A percentile compares a stretch with the other conserved stretches of the same genome.
These are phyloP conservation scores for Pangasius mekongensis DNA, from an alignment of 2,797 vertebrate genomes.

Conservation along the genomic window DNA sequence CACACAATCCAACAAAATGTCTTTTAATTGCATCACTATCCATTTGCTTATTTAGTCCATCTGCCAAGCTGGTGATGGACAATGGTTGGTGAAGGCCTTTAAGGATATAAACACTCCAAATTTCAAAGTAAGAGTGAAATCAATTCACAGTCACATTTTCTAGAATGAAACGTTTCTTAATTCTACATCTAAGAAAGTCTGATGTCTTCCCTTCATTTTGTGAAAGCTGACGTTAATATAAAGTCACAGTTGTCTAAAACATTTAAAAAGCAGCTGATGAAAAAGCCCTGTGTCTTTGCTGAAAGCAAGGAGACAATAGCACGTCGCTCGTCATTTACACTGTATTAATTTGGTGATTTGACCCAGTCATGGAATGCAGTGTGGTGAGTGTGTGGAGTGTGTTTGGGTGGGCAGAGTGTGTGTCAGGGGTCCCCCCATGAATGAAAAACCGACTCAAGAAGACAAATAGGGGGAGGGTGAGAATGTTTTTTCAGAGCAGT, in stretches of 20 bases:
- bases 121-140: neutral
- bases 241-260: conserved; percentile 13
- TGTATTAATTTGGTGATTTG: conserved; percentile 71
- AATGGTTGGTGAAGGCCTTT: conserved; percentile 16
- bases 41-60: neutral
- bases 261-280: conserved; percentile 52
- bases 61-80: neutral
- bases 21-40: neutral
- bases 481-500: conserved; percentile 54
- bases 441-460: conserved; percentile 64
- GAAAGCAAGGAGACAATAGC: conserved; percentile 68
- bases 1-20: conserved; percentile 55
- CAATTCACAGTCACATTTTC: neutral
- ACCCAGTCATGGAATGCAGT: conserved; percentile 57
- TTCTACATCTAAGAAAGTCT: neutral
- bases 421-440: conserved; percentile 37
- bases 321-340: conserved; percentile 72
- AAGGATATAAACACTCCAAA: neutral
- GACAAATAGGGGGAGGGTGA: conserved; percentile 49
- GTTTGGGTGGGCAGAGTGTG: conserved; percentile 53
- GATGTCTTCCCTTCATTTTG: neutral
- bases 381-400: conserved; percentile 54
- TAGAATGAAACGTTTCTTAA: neutral
- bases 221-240: conserved; percentile 1
- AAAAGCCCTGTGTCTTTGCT: conserved; percentile 72